Evolutionary conservation across 2,888 invertebrate species (phyloP).

Genomic region (Ochropleura leucogaster): DNA sequence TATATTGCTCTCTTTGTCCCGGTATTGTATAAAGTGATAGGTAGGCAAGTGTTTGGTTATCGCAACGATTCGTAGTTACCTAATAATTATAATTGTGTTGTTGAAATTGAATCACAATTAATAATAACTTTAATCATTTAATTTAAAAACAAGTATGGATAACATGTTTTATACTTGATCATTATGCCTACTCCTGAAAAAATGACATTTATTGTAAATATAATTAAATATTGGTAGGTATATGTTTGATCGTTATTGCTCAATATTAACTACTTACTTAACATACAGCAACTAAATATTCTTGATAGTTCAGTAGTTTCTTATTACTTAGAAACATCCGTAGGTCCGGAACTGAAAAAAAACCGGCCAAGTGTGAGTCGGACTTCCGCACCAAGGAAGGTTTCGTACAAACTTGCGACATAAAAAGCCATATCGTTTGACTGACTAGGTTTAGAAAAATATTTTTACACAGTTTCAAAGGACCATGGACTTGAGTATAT

Average conservation of each 20-base stretch:
- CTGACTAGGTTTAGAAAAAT: too few relatives aligned
- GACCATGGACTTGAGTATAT: too few relatives aligned
- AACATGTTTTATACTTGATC: background rate
- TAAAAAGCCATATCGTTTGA: too few relatives aligned
- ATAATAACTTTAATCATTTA: background rate
- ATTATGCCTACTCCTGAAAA: background rate
- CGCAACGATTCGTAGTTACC: background rate
- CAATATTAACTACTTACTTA: background rate
- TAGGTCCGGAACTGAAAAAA: too few relatives aligned
- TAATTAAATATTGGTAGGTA: too few relatives aligned
- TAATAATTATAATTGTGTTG: background rate
- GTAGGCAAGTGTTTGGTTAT: slow-evolving; percentile 16
- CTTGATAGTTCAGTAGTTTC: background rate
- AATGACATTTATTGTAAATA: background rate
- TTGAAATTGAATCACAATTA: background rate
- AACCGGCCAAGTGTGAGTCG: too few relatives aligned
- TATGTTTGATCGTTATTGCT: background rate
- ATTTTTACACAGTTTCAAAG: too few relatives aligned
- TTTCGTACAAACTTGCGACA: too few relatives aligned
- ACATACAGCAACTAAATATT: background rate
- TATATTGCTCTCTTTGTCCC: background rate
- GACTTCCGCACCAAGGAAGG: too few relatives aligned
- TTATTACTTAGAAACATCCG: too few relatives aligned
- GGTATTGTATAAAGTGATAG: background rate
- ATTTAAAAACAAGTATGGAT: background rate